These are phyloP conservation scores for Tetragnatha montana DNA, from an alignment of 2,888 invertebrate genomes.

Conservation along the genomic window DNA sequence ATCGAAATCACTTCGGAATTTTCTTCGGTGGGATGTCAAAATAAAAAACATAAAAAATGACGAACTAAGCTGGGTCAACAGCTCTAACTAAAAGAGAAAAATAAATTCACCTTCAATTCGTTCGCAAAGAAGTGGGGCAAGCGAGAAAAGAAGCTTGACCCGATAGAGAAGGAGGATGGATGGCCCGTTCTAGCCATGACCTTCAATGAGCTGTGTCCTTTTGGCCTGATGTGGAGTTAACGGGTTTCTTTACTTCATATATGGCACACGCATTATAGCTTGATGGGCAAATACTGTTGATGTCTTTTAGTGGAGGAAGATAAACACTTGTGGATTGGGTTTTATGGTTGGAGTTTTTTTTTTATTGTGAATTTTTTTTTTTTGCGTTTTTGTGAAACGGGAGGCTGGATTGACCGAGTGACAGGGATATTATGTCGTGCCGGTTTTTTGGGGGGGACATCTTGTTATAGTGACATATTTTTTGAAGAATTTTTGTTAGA, in stretches of 20 bases:
- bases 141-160: constrained; percentile 56
- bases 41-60: background rate
- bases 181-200: constrained; percentile 68
- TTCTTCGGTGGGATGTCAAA: background rate
- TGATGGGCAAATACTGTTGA: too few relatives aligned
- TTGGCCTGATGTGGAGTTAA: constrained; percentile 52
- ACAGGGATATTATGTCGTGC: too few relatives aligned
- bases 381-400: too few relatives aligned
- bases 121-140: constrained; percentile 40
- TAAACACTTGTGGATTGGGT: too few relatives aligned
- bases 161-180: constrained; percentile 35
- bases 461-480: too few relatives aligned
- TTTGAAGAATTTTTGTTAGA: too few relatives aligned
- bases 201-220: constrained; percentile 68
- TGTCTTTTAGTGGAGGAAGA: too few relatives aligned
- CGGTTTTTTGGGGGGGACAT: too few relatives aligned
- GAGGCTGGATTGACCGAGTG: too few relatives aligned
- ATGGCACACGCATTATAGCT: too few relatives aligned
- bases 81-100: background rate
- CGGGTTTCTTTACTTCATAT: background rate
- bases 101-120: background rate
- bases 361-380: too few relatives aligned
- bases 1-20: background rate
- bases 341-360: too few relatives aligned
- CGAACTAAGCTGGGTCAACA: constrained; percentile 7